Evolutionary conservation across 2,113 vertebrate species (phyloP).

Genomic region (Enhydra lutris): DNA sequence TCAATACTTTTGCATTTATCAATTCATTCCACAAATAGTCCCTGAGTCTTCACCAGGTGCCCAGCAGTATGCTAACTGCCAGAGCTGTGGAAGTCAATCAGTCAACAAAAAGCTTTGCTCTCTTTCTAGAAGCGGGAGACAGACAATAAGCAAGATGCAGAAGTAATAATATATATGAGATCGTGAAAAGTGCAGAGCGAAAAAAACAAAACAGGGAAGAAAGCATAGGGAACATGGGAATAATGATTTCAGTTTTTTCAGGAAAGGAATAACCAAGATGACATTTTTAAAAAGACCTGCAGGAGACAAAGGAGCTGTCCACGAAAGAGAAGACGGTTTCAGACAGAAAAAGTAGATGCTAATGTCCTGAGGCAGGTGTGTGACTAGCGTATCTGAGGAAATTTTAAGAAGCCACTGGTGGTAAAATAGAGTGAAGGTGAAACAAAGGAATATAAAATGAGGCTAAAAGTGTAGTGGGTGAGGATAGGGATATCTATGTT

Average conservation of each 20-base stretch:
- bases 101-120: neutral
- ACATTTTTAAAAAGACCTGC: neutral
- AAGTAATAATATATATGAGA: neutral
- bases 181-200: neutral
- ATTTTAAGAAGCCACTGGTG: neutral
- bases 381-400: neutral
- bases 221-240: rapidly evolving
- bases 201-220: neutral
- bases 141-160: neutral
- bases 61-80: neutral
- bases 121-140: neutral
- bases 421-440: neutral
- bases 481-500: neutral
- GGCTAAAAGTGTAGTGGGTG: neutral
- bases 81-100: neutral
- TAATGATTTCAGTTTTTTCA: neutral
- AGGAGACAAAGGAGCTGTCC: neutral
- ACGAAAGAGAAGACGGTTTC: neutral
- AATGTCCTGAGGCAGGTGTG: neutral
- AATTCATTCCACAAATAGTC: neutral
- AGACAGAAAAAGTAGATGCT: neutral
- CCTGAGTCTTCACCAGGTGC: neutral
- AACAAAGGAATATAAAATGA: neutral
- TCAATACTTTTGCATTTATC: neutral
- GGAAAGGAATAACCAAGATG: neutral